Percentiles rank a stretch among this genome's conserved stretches.
Conservation (phyloP, 2,113 vertebrate genomes). For the Plotosus lineatus region DNA sequence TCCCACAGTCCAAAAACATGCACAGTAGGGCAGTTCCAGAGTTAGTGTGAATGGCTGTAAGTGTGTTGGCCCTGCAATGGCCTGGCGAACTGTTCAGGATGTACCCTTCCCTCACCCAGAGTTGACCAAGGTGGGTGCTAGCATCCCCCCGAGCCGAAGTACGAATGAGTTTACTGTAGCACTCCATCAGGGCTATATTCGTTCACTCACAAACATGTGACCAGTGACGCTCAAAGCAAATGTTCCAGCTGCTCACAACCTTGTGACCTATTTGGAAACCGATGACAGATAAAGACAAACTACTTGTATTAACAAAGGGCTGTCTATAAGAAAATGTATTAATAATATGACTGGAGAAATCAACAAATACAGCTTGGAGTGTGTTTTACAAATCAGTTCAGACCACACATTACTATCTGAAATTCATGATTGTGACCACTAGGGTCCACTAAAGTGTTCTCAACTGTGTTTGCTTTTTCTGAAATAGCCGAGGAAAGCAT, state of each 20-base stretch:
- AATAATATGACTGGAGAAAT: not conserved
- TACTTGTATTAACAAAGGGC: not conserved
- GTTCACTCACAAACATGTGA: not conserved
- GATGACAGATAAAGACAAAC: not conserved
- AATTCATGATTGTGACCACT: not conserved
- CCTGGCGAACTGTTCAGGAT: no score
- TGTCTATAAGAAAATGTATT: not conserved
- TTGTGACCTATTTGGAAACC: not conserved
- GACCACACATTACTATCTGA: not conserved
- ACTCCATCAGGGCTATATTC: not conserved
- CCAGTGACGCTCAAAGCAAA: not conserved
- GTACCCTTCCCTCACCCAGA: no score
- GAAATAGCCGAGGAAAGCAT: not conserved
- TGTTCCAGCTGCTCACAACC: not conserved
- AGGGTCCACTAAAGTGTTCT: not conserved
- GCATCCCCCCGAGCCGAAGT: no score
- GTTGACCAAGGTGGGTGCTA: no score
- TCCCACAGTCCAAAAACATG: no score
- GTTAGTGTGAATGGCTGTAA: no score
- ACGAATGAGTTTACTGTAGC: no score
- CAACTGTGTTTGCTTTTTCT: not conserved
- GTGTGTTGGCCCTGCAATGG: no score
- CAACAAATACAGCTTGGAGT: not conserved
- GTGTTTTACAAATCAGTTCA: not conserved
- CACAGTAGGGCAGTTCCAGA: no score